Evolutionary conservation across 2,113 vertebrate species (phyloP), one percentile per base, ranked within the genome.

Genomic region (Oreamnos americanus): DNA sequence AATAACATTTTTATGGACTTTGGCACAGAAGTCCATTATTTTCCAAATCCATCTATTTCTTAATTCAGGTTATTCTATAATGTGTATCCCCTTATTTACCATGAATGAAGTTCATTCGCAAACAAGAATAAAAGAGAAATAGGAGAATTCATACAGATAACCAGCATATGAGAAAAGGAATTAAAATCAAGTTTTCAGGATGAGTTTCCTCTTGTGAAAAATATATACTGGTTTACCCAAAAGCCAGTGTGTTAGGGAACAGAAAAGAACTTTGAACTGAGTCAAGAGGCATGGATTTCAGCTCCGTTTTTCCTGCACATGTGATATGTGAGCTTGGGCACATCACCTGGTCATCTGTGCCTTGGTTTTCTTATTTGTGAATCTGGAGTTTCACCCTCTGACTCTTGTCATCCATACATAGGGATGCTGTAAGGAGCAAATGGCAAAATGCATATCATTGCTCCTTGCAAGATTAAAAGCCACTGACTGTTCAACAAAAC

Each of bases 381-480:
- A 45, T 33, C 43, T 5, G 15, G 30, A 3, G 2, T 78, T 62
- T 87, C 23, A n/a, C 55, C 57, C 17, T 53, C 67, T 84, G 88
- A 33, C 57, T 93, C 45, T 90, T 79, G 25, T 36, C 67, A 74
- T 74, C n/a, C 45, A 87, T 51, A 81, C 67, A 28, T 9, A 55
- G 33, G 21, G 55, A 71, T 49, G 36, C 21, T 33, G 3, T 30
- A 94, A 60, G 57, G 19, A 33, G 6, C 47, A 97, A 81, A 87
- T 7, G 84, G 33, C 39, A 60, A 25, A 85, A 47, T 84, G 6
- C 7, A 23, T 51, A 15, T 67, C 58, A 47, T 45, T 91, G 26
- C 2, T 94, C 43, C 71, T 94, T 92, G 30, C n/a, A 88, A 96
- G 36, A 47, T 79, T 84, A 62, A 97, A 93, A 96, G 25, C 33